Percentiles rank a stretch among this genome's conserved stretches.
phyloP scores from a whole-genome alignment of 2,797 vertebrate genomes.

The Euthynnus affinis region DNA sequence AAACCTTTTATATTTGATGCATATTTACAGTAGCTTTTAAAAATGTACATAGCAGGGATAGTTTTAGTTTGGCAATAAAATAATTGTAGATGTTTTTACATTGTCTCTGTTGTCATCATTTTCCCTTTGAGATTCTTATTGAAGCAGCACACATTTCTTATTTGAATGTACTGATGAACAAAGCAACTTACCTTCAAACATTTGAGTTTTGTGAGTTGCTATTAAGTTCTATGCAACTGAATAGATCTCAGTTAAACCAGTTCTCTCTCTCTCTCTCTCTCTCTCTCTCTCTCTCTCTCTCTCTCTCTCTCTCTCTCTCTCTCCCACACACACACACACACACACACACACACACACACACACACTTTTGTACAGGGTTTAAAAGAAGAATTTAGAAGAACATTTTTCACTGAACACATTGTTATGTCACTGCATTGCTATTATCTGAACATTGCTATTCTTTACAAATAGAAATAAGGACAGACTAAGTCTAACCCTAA shows the following conservation, averaged over 20 bases:
- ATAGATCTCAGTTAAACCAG: background rate
- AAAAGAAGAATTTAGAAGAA: background rate
- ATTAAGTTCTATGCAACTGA: background rate
- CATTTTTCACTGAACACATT: too few relatives aligned
- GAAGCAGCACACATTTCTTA: background rate
- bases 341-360: too few relatives aligned
- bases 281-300: too few relatives aligned
- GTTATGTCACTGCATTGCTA: too few relatives aligned
- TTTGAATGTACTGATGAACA: background rate
- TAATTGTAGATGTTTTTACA: slow-evolving; percentile 85
- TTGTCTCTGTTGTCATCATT: slow-evolving; percentile 63
- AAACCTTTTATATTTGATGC: slow-evolving; percentile 84
- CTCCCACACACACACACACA: too few relatives aligned
- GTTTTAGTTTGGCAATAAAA: slow-evolving; percentile 88
- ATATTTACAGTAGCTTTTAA: slow-evolving; percentile 84
- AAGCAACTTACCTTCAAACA: background rate
- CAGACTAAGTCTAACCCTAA: too few relatives aligned
- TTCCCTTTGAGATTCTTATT: background rate
- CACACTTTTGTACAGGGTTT: background rate
- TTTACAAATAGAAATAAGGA: too few relatives aligned
- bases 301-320: too few relatives aligned
- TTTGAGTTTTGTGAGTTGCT: background rate
- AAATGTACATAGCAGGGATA: slow-evolving; percentile 88
- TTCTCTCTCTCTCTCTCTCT: too few relatives aligned
- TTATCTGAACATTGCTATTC: too few relatives aligned